Conservation (phyloP, 2,888 invertebrate genomes). For the Thyatira batis region DNA sequence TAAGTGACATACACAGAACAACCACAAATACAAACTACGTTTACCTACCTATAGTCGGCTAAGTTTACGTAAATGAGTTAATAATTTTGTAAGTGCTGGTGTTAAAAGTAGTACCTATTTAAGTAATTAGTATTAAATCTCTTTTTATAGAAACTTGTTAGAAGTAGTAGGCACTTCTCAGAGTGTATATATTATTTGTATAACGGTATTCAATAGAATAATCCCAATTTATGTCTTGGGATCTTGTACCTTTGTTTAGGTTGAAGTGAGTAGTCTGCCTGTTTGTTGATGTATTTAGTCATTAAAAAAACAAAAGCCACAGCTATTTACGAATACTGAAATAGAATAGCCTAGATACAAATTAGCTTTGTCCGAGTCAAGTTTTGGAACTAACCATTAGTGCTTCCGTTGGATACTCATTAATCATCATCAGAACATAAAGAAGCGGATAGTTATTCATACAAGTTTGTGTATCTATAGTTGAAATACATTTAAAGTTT, state of each 20-base stretch:
- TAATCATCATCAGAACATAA: constrained; percentile 24
- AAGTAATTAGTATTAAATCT: too few species aligned
- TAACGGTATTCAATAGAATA: too few species aligned
- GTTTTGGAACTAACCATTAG: constrained; percentile 11
- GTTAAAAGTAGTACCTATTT: not conserved
- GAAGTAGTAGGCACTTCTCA: too few species aligned
- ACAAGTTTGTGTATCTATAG: not conserved
- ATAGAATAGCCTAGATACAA: not conserved
- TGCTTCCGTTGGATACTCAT: constrained; percentile 14
- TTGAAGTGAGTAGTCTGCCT: too few species aligned
- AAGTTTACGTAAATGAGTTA: too few species aligned
- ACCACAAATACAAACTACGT: not conserved
- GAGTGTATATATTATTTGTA: too few species aligned
- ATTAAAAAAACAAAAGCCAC: too few species aligned
- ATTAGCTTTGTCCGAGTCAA: not conserved
- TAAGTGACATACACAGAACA: not conserved
- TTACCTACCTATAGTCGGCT: not conserved
- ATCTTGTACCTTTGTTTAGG: too few species aligned
- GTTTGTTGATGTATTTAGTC: too few species aligned
- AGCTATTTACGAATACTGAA: constrained; percentile 1
- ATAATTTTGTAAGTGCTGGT: too few species aligned
- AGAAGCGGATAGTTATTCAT: not conserved
- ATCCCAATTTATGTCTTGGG: too few species aligned
- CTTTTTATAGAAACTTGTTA: too few species aligned
- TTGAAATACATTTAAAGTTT: constrained; percentile 12